Conservation (phyloP, 2,113 vertebrate species). For the Phalacrocorax aristotelis region DNA sequence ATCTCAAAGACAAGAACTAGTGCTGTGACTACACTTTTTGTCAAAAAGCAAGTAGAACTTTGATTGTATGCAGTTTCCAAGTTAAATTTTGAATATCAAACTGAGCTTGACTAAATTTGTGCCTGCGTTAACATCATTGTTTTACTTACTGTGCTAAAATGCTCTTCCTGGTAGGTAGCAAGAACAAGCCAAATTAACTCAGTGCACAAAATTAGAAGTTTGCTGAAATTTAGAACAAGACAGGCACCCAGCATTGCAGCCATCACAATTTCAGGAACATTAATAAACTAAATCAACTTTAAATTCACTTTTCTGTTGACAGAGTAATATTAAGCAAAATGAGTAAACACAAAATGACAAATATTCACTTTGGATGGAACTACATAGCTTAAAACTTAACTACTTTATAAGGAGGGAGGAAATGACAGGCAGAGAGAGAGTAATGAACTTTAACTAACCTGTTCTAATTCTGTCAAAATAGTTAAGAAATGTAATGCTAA, state of each 20-base stretch:
- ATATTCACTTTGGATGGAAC: neutral
- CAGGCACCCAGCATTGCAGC: neutral
- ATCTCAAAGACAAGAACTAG: neutral
- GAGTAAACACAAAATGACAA: neutral
- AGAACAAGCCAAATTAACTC: neutral
- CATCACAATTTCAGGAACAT: neutral
- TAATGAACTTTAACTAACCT: neutral
- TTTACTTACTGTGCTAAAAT: neutral
- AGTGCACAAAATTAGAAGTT: neutral
- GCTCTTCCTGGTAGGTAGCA: neutral
- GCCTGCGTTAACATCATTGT: rapidly evolving
- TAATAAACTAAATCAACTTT: neutral
- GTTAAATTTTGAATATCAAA: neutral
- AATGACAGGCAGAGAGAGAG: neutral
- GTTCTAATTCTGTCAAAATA: neutral
- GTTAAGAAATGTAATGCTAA: neutral
- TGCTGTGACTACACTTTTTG: neutral
- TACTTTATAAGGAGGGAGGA: neutral
- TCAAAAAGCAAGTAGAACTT: neutral
- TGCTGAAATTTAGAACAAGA: neutral
- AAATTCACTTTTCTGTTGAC: neutral
- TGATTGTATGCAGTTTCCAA: neutral
- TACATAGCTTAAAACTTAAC: neutral
- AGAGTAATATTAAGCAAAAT: neutral
- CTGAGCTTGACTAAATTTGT: neutral